These are phyloP conservation scores for Decapterus maruadsi DNA, from an alignment of 2,797 vertebrate species.

Conservation along the genomic window DNA sequence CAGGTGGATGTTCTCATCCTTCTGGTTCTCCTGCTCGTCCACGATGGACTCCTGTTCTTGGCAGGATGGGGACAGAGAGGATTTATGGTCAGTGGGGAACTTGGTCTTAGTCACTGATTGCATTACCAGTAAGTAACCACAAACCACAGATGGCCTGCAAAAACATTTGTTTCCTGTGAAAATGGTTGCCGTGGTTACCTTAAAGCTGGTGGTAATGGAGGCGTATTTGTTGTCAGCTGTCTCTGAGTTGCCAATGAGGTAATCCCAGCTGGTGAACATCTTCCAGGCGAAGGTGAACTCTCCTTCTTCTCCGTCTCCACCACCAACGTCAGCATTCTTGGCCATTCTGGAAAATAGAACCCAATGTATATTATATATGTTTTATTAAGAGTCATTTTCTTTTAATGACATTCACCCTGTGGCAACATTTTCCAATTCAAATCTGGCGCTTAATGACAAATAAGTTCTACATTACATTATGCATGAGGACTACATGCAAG, in stretches of 20 bases:
- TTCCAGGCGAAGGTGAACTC: slow-evolving; percentile 98
- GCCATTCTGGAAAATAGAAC: slow-evolving; percentile 90
- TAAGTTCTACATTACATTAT: neutral
- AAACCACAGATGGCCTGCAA: neutral
- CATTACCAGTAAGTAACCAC: neutral
- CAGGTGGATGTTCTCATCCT: slow-evolving; percentile 97
- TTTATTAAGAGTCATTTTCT: neutral
- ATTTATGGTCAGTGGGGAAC: neutral
- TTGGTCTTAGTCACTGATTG: neutral
- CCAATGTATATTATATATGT: no score
- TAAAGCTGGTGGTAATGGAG: slow-evolving; percentile 98
- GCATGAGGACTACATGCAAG: neutral
- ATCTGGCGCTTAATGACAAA: neutral
- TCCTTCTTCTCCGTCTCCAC: slow-evolving; percentile 90
- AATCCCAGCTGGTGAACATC: slow-evolving; percentile 99
- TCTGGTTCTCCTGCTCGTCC: slow-evolving; percentile 98
- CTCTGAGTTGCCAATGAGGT: slow-evolving; percentile 96
- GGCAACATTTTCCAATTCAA: no score
- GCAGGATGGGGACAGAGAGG: slow-evolving; percentile 5
- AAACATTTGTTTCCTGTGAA: neutral
- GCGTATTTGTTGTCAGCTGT: slow-evolving; percentile 97
- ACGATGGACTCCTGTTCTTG: slow-evolving; percentile 95
- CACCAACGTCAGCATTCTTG: slow-evolving; percentile 92
- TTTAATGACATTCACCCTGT: neutral
- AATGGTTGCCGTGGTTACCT: slow-evolving; percentile 83